phyloP scores from a whole-genome alignment of 2,113 vertebrate genomes.

The Oncorhynchus mykiss region DNA sequence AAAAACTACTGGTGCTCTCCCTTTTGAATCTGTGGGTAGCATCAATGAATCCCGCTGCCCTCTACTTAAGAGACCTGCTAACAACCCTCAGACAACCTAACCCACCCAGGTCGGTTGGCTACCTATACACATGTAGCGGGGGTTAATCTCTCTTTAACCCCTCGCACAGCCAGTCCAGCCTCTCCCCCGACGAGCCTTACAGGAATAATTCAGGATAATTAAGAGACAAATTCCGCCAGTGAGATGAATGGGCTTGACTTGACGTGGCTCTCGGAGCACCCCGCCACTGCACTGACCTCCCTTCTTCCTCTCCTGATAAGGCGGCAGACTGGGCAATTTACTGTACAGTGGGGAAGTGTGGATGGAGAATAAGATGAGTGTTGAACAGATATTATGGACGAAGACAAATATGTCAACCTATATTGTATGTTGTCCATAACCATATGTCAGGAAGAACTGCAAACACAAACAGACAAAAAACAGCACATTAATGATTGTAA shows the following conservation, averaged over 20 bases:
- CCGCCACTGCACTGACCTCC: too few species aligned
- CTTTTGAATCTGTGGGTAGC: not conserved
- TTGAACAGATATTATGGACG: too few species aligned
- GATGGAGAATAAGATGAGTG: too few species aligned
- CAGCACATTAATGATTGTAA: not conserved
- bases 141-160: constrained; percentile 14
- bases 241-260: not conserved
- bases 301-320: too few species aligned
- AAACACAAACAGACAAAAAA: constrained; percentile 1
- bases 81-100: not conserved
- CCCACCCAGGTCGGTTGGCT: not conserved
- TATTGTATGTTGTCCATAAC: too few species aligned
- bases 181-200: not conserved
- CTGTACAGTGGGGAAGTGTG: too few species aligned
- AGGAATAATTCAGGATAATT: constrained; percentile 41
- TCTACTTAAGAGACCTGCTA: not conserved
- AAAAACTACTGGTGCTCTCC: not conserved
- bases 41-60: not conserved
- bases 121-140: not conserved
- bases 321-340: too few species aligned
- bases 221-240: constrained; percentile 17
- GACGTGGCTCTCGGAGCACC: too few species aligned
- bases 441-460: not conserved
- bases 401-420: too few species aligned
- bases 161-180: constrained; percentile 10